Base-by-base conservation (phyloP, 2,888 invertebrate genomes). In the Andrena bucephala region DNA sequence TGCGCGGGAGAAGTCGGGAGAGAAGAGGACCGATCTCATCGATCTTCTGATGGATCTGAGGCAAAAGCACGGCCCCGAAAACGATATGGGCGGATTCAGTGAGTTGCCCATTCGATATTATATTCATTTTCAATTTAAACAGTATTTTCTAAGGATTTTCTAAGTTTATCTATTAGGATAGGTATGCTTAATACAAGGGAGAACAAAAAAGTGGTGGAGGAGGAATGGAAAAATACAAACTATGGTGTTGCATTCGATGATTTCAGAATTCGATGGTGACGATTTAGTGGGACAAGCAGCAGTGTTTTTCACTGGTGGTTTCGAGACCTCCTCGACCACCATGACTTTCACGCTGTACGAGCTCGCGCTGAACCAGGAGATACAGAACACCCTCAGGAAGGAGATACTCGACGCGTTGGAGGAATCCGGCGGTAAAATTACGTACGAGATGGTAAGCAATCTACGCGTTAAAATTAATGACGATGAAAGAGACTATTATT, bases 1-100 rank as follows among this genome's bases (percentile, higher is more conserved):
- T 0, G 91, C 94, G 24, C 92, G 95, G 1, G 93, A 94, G 66
- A 87, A 91, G 50, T 92, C 93, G 0, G 94, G 94, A 6, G 82
- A 90, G 7, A 93, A 90, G 0, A 91, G 95, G 29, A 92, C 94
- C 60, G 94, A 94, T 52, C 92, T 95, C 0, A 94, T 95, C 33
- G 95, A 95, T 85, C 86, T 95, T 4, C 87, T 95, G 13, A 90
- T 95, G 50, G 92, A 93, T 1, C 78, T 95, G 5, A 94, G 93
- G 42, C 91, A 93, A 1, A 89, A 68, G 20, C 67, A 89, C 24
- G 79, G 87, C 31, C 77, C 65, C 0, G 77, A 83, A 33, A n/a
- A 81, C 0, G 84, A 87, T 10, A 8, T 84, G 1, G 59, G n/a
- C 0, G 82, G 69, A 31, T 87, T 87, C 60, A 68, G 91, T 90